phyloP scores from a whole-genome alignment of 2,888 invertebrate genomes.

The Prosopocoilus inquinatus region DNA sequence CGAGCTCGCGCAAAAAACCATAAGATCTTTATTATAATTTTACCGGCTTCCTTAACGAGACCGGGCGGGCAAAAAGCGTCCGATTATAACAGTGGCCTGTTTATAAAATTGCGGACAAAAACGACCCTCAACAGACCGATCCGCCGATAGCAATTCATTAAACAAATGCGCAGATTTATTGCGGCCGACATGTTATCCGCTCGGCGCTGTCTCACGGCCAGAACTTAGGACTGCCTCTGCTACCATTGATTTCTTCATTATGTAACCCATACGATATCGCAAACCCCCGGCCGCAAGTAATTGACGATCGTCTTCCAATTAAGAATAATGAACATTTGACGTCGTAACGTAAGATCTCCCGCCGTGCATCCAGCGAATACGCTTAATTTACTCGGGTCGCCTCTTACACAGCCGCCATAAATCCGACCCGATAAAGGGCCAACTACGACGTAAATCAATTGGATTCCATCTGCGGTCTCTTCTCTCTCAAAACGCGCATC shows the following conservation, averaged over 20 bases:
- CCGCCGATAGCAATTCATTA: slow-evolving; percentile 39
- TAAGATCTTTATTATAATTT: slow-evolving; percentile 47
- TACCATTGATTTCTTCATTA: slow-evolving; percentile 15
- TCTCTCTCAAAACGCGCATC: no score
- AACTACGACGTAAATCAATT: no score
- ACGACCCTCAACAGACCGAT: slow-evolving; percentile 40
- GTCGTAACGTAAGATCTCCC: not conserved
- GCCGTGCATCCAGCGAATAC: no score
- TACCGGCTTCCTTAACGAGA: slow-evolving; percentile 41
- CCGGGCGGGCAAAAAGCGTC: slow-evolving; percentile 28
- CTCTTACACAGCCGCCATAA: no score
- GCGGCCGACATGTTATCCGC: slow-evolving; percentile 5
- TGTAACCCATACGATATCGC: not conserved
- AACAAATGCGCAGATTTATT: slow-evolving; percentile 36
- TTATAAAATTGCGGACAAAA: slow-evolving; percentile 39
- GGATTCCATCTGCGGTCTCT: no score
- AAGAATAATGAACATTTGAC: not conserved
- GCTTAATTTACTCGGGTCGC: no score
- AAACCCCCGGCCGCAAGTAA: not conserved
- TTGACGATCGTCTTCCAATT: not conserved
- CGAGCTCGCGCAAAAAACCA: slow-evolving; percentile 32
- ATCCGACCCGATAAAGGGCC: no score
- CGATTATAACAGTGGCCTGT: slow-evolving; percentile 36
- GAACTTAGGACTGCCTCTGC: slow-evolving; percentile 7
- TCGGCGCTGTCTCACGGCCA: not conserved